A percentile compares a stretch with the other conserved stretches of the same genome.
phyloP scores from a whole-genome alignment of 2,888 invertebrate genomes.

The Anthoptus insignis region DNA sequence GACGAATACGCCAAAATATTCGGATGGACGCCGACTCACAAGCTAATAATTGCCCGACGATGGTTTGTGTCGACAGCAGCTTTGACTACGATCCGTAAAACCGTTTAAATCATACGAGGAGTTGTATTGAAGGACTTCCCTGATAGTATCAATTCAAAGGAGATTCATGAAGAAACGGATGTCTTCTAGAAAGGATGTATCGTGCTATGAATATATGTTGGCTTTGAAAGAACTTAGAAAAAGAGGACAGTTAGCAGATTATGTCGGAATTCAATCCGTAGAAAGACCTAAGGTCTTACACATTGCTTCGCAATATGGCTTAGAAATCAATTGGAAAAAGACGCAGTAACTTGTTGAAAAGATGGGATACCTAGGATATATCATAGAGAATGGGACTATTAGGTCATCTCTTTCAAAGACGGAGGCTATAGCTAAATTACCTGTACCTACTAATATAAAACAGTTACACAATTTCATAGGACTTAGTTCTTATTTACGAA shows the following conservation, averaged over 20 bases:
- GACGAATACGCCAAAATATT: background rate
- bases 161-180: background rate
- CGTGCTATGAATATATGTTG: background rate
- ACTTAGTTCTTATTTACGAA: slow-evolving; percentile 46
- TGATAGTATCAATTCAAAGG: background rate
- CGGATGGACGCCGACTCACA: slow-evolving; percentile 1
- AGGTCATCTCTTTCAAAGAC: slow-evolving; percentile 44
- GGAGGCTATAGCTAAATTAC: slow-evolving; percentile 44
- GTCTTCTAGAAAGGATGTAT: background rate
- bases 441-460: slow-evolving; percentile 39
- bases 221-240: background rate
- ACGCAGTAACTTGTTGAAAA: background rate
- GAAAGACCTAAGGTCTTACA: background rate
- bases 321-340: background rate
- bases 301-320: background rate
- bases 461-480: slow-evolving; percentile 41
- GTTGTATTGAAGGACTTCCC: background rate
- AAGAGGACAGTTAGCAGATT: slow-evolving; percentile 2
- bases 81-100: background rate
- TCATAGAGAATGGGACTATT: slow-evolving; percentile 37
- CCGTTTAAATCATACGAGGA: background rate
- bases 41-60: background rate
- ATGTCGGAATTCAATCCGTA: background rate
- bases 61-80: background rate
- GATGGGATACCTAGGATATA: background rate